Conservation (phyloP, 1,140 invertebrate genomes). For the Papilio machaon region DNA sequence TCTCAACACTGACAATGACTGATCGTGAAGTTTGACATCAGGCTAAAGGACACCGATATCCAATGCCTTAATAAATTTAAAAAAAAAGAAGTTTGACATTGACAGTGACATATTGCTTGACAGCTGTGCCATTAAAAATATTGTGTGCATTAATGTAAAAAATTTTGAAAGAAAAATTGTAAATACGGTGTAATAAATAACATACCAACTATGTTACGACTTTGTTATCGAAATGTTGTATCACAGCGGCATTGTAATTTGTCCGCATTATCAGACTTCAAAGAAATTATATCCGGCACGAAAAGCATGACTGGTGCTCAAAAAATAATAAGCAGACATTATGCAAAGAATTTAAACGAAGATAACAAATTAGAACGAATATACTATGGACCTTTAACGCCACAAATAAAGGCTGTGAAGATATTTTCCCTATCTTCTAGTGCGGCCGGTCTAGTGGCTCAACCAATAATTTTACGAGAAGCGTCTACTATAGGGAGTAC, state of each 20-base stretch:
- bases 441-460: slow-evolving; percentile 84
- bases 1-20: not conserved
- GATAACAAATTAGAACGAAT: slow-evolving; percentile 65
- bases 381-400: slow-evolving; percentile 84
- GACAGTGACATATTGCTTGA: not conserved
- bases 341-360: slow-evolving; percentile 54
- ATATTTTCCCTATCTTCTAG: slow-evolving; percentile 91
- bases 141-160: not conserved
- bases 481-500: slow-evolving; percentile 82
- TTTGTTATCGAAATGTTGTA: slow-evolving; percentile 41
- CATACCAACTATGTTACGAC: slow-evolving; percentile 43
- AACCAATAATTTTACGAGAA: slow-evolving; percentile 88
- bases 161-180: not conserved
- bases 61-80: no score
- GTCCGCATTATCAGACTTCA: slow-evolving; percentile 46
- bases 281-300: slow-evolving; percentile 50
- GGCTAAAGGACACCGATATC: no score
- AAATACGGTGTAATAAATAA: slow-evolving; percentile 15
- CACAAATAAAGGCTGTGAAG: slow-evolving; percentile 88
- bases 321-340: slow-evolving; percentile 49
- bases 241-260: slow-evolving; percentile 38
- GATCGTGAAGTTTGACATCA: no score
- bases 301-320: slow-evolving; percentile 50
- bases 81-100: not conserved
- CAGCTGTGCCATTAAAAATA: not conserved